Evolutionary conservation across 2,797 vertebrate species (phyloP), one percentile per base, ranked within the genome.

Genomic region (Gymnothorax reevesii): DNA sequence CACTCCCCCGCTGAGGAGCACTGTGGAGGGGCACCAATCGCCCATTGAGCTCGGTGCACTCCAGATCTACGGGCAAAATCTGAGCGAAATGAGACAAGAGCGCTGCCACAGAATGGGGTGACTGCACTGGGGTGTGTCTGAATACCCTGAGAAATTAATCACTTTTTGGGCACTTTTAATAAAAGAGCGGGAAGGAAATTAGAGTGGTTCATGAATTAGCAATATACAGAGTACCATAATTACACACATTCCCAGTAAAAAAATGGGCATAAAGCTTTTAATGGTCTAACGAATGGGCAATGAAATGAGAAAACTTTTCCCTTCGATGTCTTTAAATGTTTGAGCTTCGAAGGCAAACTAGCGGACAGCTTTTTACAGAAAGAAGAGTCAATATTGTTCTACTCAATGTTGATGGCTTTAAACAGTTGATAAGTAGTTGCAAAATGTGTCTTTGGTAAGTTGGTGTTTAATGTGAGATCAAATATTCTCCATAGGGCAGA

Each of bases 51-150:
- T 90, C 85, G 22, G 64, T 83, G 83, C 87, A 85, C 92, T 82
- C 15, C 1, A 20, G 7, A 17, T 55, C 80, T 7, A 54, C 22
- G 33, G 55, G 33, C 52, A 25, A 82, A 20, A 94, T 95, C 93
- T 84, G 88, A 87, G 83, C 87, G 92, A 90, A 95, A 94, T 94
- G 93, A 93, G 94, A 94, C 95, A 94, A 94, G 86, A 86, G 22
- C 8, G 15, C 89, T 59, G 87, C 84, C 83, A 57, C 86, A 86
- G 88, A 33, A 49, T 12, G 42, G 86, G 62, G 73, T 64, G 62
- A n/a, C 20, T 22, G 62, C 17, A 4, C 5, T 22, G 62, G 42
- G 73, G 73, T 17, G 15, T 80, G 73, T 80, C 42, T 64, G 59
- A 42, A 66, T 27, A 33, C 82, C 62, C 86, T 90, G 87, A 79